A percentile compares a stretch with the other conserved stretches of the same genome.
Conservation (phyloP, 1,140 invertebrate species). For the Caerostris darwini region DNA sequence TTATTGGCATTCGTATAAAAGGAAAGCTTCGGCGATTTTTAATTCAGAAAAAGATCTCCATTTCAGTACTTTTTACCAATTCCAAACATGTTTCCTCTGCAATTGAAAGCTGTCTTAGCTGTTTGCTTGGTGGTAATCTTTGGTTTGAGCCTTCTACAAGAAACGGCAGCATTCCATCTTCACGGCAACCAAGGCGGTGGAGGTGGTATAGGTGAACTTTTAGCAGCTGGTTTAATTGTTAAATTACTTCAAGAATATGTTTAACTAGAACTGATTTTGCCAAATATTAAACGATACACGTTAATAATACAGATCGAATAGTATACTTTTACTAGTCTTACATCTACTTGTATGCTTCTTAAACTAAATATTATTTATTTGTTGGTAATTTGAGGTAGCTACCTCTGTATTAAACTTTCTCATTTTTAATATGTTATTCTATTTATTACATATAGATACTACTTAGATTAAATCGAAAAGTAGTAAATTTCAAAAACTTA, state of each 20-base stretch:
- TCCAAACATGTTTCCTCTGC: neutral
- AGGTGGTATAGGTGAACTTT: neutral
- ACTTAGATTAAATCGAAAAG: too few species aligned
- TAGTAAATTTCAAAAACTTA: too few species aligned
- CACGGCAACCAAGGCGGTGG: neutral
- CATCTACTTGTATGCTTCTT: too few species aligned
- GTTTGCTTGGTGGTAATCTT: neutral
- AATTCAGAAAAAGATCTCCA: neutral
- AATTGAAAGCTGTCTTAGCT: neutral
- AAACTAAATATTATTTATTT: too few species aligned
- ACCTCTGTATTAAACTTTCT: too few species aligned
- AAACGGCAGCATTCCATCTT: constrained; percentile 38
- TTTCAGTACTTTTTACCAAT: neutral
- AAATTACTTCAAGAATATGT: constrained; percentile 56
- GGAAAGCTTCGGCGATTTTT: neutral
- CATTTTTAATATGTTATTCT: too few species aligned
- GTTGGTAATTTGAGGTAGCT: too few species aligned
- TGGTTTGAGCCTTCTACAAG: neutral
- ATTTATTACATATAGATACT: too few species aligned
- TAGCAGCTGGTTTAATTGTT: constrained; percentile 54
- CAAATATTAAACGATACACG: neutral
- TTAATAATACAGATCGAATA: neutral
- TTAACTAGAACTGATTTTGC: neutral
- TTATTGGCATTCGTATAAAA: neutral
- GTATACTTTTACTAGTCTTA: neutral